Conservation (phyloP, 2,797 vertebrate species). For the Pangasius mekongensis region DNA sequence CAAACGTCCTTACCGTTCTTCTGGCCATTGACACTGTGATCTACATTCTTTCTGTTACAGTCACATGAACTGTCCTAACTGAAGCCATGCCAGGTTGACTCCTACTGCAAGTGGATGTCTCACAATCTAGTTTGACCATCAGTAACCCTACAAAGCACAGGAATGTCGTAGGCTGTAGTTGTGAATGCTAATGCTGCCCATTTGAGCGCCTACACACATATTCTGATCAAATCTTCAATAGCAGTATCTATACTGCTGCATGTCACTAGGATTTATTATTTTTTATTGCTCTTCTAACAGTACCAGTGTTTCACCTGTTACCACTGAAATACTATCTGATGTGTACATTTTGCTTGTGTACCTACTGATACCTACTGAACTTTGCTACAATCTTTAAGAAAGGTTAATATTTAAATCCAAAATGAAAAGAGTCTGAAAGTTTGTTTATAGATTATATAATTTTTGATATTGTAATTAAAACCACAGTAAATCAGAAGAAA, state of each 20-base stretch:
- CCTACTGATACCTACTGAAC: neutral
- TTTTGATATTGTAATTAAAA: neutral
- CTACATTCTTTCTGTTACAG: slow-evolving; percentile 39
- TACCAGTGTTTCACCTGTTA: neutral
- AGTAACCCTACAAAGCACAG: slow-evolving; percentile 66
- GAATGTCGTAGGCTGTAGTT: slow-evolving; percentile 61
- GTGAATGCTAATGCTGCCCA: slow-evolving; percentile 54
- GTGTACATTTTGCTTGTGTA: neutral
- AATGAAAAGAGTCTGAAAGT: neutral
- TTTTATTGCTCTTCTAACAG: neutral
- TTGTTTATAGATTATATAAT: neutral
- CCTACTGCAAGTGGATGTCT: slow-evolving; percentile 61
- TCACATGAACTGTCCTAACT: slow-evolving; percentile 52
- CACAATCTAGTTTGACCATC: slow-evolving; percentile 67
- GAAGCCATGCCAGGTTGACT: slow-evolving; percentile 63
- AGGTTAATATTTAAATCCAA: neutral
- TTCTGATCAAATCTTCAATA: slow-evolving; percentile 16
- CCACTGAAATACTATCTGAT: neutral
- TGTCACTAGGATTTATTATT: neutral
- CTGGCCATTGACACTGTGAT: slow-evolving; percentile 38
- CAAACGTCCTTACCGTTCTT: neutral
- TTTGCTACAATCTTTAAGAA: neutral
- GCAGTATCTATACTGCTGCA: neutral
- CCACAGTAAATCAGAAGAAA: neutral
- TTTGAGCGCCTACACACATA: slow-evolving; percentile 27